phyloP scores from a whole-genome alignment of 2,888 invertebrate species.

The Hypena proboscidalis region DNA sequence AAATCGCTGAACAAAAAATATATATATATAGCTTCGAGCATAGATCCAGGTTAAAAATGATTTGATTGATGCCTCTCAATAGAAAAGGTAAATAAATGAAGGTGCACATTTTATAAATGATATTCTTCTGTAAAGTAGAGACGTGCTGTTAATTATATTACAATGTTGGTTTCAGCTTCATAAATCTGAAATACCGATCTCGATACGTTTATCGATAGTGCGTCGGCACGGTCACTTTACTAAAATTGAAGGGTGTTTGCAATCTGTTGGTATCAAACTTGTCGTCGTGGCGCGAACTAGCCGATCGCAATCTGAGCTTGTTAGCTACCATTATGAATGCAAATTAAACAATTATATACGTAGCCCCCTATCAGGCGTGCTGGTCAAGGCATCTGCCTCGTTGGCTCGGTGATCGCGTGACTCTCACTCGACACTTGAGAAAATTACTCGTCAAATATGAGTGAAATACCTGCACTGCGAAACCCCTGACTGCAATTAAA shows the following conservation, averaged over 20 bases:
- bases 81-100: too few relatives aligned
- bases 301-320: constrained; percentile 74
- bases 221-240: constrained; percentile 39
- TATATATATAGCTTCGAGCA: too few relatives aligned
- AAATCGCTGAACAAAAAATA: too few relatives aligned
- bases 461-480: not conserved
- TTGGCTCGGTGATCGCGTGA: constrained; percentile 59
- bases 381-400: constrained; percentile 51
- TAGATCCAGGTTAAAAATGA: too few relatives aligned
- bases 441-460: constrained; percentile 48
- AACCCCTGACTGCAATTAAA: not conserved
- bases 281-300: constrained; percentile 72
- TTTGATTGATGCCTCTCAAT: too few relatives aligned
- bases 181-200: too few relatives aligned
- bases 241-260: constrained; percentile 48
- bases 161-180: too few relatives aligned
- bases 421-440: constrained; percentile 49
- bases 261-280: constrained; percentile 66
- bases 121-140: too few relatives aligned
- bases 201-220: constrained; percentile 41
- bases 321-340: constrained; percentile 77
- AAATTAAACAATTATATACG: constrained; percentile 77
- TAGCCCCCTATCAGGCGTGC: constrained; percentile 42
- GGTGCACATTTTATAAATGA: too few relatives aligned
- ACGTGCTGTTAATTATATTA: too few relatives aligned